phyloP scores from a whole-genome alignment of 1,140 invertebrate species.

The Belonocnema kinseyi region DNA sequence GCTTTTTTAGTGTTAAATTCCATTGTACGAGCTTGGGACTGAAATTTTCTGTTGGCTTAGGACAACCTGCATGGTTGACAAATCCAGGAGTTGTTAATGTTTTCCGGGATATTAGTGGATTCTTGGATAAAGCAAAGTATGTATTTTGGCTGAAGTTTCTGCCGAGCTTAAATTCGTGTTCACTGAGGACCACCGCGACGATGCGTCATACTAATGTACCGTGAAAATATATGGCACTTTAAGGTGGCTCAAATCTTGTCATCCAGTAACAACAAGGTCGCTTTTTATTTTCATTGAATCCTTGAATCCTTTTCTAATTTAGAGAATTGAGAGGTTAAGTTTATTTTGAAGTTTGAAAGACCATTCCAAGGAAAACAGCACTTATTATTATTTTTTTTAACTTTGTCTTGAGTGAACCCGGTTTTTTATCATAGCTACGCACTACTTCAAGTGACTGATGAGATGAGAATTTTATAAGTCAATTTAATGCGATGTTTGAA shows the following conservation, averaged over 20 bases:
- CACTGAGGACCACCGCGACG: slow-evolving; percentile 28
- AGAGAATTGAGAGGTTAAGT: slow-evolving; percentile 25
- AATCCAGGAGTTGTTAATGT: slow-evolving; percentile 15
- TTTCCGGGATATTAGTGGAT: slow-evolving; percentile 27
- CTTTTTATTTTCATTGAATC: slow-evolving; percentile 29
- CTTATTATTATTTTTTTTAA: too few relatives aligned
- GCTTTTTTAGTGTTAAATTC: neutral
- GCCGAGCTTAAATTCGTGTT: slow-evolving; percentile 47
- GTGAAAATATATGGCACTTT: slow-evolving; percentile 44
- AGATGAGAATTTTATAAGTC: too few relatives aligned
- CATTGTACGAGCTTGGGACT: neutral
- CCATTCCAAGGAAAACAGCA: neutral
- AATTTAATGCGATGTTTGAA: too few relatives aligned
- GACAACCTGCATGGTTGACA: slow-evolving; percentile 10
- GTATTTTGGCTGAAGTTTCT: slow-evolving; percentile 47
- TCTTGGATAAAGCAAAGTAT: slow-evolving; percentile 33
- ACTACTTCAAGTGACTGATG: too few relatives aligned
- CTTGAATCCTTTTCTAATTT: slow-evolving; percentile 22
- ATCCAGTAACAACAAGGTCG: slow-evolving; percentile 29
- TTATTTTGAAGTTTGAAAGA: slow-evolving; percentile 31
- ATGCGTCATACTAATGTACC: slow-evolving; percentile 56
- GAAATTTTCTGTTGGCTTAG: neutral
- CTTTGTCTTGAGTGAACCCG: too few relatives aligned
- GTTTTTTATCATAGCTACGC: too few relatives aligned
- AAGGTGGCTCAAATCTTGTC: slow-evolving; percentile 38